These are phyloP conservation scores for Parambassis ranga DNA, from an alignment of 2,797 vertebrate species.

Conservation along the genomic window DNA sequence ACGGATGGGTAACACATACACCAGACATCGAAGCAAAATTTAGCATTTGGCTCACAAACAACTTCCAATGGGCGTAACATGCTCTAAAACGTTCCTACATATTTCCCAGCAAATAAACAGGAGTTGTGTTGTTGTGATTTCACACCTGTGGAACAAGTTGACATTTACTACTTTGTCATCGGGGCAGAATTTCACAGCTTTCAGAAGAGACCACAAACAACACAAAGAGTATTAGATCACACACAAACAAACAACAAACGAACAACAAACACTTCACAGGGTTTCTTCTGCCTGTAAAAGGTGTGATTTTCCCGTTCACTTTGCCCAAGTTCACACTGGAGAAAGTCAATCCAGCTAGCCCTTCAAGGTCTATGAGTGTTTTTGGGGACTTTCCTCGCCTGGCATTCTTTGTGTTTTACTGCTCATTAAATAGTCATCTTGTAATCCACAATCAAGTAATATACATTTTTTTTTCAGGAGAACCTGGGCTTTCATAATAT, in stretches of 20 bases:
- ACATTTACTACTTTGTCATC: not conserved
- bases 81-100: slow-evolving; percentile 7
- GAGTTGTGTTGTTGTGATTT: slow-evolving; percentile 6
- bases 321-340: too few relatives aligned
- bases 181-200: not conserved
- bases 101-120: slow-evolving; percentile 31
- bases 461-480: too few relatives aligned
- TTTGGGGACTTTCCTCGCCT: too few relatives aligned
- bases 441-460: too few relatives aligned
- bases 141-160: not conserved
- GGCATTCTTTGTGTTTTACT: too few relatives aligned
- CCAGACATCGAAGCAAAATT: too few relatives aligned
- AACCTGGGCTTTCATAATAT: too few relatives aligned
- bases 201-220: not conserved
- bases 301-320: slow-evolving; percentile 37
- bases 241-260: not conserved
- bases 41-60: not conserved
- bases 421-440: too few relatives aligned
- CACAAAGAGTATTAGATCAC: not conserved
- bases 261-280: not conserved
- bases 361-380: too few relatives aligned
- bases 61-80: not conserved
- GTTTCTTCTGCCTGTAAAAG: slow-evolving; percentile 7
- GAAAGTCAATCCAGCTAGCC: too few relatives aligned
- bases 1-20: too few relatives aligned